Base-by-base conservation (phyloP, 1,140 invertebrate genomes). In the Brachionus paranguensis region DNA sequence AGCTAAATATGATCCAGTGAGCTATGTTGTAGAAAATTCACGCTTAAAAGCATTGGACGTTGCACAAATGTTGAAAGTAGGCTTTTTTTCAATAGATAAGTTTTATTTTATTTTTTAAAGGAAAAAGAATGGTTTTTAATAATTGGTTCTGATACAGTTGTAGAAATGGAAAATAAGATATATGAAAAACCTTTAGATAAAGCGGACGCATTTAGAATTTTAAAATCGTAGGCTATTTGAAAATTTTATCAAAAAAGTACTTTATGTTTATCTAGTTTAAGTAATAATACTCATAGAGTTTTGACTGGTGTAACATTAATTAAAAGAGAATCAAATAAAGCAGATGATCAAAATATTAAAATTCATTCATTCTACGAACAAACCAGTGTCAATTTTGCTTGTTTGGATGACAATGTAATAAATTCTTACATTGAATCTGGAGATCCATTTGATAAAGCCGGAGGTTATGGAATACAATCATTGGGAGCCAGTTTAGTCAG, bases 401-500 rank as follows among this genome's bases (percentile, higher is more conserved):
- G 93, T 83, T 87, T 97, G 68, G 90, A 92, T 17, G 89, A 92
- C 20, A 92, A 93, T 79, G 92, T 95, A 86, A 96, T 98, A 84
- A 88, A 91, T 78, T 91, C 91, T 4, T 98, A 98, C 88, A 92
- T 98, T 81, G 92, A 93, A 85, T 94, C 94, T 17, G 93, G 93
- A 68, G 94, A 98, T 91, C 93, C 95, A 20, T 91, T 96, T 89
- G 95, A 95, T 88, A 97, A 96, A 91, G 96, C 96, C 84, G 96
- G 97, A 29, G 94, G 92, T 0, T 99, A 98, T 91, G 96, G 95
- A 6, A 95, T 98, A 85, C 95, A 98, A 91, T 94, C 93, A 3
- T 88, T 93, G 17, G 96, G 95, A 27, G 94, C 93, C 3, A 94
- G 93, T 60, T 90, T 99, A 43, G 92, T 99, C 11, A 92, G 94